These are phyloP conservation scores for Machimus rusticus DNA, from an alignment of 2,888 invertebrate species.

Conservation along the genomic window DNA sequence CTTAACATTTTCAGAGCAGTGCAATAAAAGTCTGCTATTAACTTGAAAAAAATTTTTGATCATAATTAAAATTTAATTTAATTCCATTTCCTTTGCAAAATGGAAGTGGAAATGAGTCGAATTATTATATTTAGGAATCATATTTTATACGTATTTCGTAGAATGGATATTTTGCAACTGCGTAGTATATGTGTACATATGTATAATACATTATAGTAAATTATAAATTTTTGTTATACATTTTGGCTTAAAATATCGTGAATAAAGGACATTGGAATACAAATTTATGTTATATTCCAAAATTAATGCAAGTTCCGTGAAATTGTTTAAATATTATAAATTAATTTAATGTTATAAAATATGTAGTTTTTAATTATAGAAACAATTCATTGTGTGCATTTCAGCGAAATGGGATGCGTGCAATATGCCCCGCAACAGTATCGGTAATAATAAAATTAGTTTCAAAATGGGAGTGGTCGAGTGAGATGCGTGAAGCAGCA, in stretches of 20 bases:
- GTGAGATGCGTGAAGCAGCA: slow-evolving; percentile 62
- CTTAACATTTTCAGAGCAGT: no score
- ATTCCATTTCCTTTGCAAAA: no score
- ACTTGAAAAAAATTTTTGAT: no score
- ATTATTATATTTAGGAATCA: no score
- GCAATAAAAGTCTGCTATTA: no score
- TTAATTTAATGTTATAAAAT: background rate
- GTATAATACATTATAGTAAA: background rate
- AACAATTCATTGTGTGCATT: background rate
- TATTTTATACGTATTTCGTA: no score
- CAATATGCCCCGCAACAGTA: slow-evolving; percentile 70
- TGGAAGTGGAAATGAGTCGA: no score
- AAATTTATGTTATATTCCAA: background rate
- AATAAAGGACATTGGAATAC: background rate
- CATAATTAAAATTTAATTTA: no score
- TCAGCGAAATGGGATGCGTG: slow-evolving; percentile 68
- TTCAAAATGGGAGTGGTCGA: slow-evolving; percentile 60
- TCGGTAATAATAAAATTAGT: slow-evolving; percentile 67
- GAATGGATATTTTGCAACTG: no score
- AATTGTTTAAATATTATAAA: background rate
- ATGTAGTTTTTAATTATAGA: background rate
- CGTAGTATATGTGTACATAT: no score
- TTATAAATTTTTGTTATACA: background rate
- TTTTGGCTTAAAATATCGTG: background rate
- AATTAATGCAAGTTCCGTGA: background rate